These are phyloP conservation scores for Phymorhynchus buccinoides DNA, from an alignment of 1,140 invertebrate genomes.

Conservation along the genomic window DNA sequence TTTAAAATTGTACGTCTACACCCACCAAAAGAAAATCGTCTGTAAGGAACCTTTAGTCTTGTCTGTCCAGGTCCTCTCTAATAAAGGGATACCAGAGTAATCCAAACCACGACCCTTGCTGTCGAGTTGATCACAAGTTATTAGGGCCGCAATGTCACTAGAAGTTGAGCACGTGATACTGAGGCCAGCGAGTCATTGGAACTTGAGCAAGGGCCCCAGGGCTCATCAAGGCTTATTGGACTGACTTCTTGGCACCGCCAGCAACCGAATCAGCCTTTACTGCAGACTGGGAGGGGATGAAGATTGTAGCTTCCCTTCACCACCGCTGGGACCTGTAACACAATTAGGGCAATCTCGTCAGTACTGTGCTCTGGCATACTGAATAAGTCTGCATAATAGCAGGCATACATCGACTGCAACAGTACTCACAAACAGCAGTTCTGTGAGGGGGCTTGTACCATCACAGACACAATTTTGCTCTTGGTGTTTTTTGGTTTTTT, in stretches of 20 bases:
- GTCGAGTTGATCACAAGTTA: not conserved
- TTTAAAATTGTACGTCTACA: not conserved
- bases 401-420: too few relatives aligned
- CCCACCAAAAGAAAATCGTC: not conserved
- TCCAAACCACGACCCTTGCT: not conserved
- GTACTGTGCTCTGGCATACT: not conserved
- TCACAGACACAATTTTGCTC: too few relatives aligned
- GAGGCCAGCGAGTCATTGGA: not conserved
- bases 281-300: not conserved
- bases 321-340: not conserved
- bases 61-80: not conserved
- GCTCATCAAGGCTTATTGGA: not conserved
- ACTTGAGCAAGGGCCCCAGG: not conserved
- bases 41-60: too few relatives aligned
- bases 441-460: too few relatives aligned
- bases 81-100: slow-evolving; percentile 16
- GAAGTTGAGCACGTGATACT: not conserved
- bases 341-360: not conserved
- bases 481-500: too few relatives aligned
- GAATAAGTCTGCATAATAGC: not conserved
- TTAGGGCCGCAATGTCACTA: not conserved
- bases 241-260: not conserved
- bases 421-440: too few relatives aligned
- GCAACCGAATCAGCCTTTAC: not conserved
- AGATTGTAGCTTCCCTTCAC: not conserved